Evolutionary conservation across 2,888 invertebrate genomes (phyloP).

Genomic region (Nebria salina): DNA sequence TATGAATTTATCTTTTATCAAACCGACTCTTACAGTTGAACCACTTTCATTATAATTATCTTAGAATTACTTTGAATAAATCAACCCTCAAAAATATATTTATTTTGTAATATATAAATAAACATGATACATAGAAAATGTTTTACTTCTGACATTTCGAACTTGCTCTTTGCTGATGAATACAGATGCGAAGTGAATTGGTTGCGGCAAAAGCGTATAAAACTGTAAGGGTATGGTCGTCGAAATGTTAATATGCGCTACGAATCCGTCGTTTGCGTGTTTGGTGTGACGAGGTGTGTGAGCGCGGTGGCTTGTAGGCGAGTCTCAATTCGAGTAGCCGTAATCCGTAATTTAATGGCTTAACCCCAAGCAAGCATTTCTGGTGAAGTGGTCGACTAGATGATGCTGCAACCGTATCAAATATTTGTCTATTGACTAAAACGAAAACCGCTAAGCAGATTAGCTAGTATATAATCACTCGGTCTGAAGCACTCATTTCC

Average conservation of each 20-base stretch:
- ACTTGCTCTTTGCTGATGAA: not conserved
- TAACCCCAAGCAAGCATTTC: slow-evolving; percentile 1
- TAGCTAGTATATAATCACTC: not conserved
- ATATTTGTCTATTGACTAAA: slow-evolving; percentile 3
- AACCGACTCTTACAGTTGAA: not conserved
- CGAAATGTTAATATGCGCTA: slow-evolving; percentile 6
- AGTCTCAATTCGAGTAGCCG: slow-evolving; percentile 10
- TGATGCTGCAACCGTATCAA: not conserved
- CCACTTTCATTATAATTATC: not conserved
- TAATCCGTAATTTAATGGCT: slow-evolving; percentile 16
- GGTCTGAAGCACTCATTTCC: not conserved
- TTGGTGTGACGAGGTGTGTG: not conserved
- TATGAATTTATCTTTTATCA: not conserved
- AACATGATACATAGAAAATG: no score
- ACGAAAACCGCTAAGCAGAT: not conserved
- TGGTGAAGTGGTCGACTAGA: not conserved
- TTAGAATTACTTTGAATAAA: no score
- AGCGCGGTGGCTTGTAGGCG: not conserved
- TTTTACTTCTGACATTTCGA: not conserved
- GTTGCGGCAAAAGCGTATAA: not conserved
- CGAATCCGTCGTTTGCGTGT: slow-evolving; percentile 4
- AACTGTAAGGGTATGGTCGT: slow-evolving; percentile 11
- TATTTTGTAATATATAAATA: no score
- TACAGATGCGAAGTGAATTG: not conserved
- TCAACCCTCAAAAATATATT: no score